These are phyloP conservation scores for Tipula unca DNA, from an alignment of 2,888 invertebrate genomes.

Conservation along the genomic window DNA sequence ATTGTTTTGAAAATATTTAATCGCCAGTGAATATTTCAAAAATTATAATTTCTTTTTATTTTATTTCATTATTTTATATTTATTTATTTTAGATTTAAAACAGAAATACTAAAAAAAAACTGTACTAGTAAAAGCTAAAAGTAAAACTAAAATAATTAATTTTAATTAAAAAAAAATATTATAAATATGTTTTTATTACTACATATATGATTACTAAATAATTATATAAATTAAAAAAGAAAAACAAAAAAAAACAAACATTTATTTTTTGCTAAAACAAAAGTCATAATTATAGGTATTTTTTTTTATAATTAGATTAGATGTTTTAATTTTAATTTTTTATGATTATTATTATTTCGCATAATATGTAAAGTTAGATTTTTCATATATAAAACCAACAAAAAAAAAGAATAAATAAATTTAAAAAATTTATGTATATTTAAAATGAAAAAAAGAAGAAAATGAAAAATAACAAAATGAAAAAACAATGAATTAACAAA, in stretches of 20 bases:
- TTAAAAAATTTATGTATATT: neutral
- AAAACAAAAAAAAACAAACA: neutral
- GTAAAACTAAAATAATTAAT: neutral
- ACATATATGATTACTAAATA: neutral
- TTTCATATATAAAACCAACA: neutral
- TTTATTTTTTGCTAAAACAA: conserved; percentile 14
- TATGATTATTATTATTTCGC: neutral
- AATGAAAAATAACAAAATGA: neutral
- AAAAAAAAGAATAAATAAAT: neutral
- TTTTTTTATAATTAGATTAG: conserved; percentile 1
- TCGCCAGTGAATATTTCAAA: conserved; percentile 10
- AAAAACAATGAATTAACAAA: neutral
- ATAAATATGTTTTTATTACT: neutral
- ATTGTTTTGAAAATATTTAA: conserved; percentile 10
- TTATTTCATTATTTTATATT: neutral
- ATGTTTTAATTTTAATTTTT: neutral
- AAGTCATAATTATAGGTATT: conserved; percentile 14
- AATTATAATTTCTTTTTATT: neutral
- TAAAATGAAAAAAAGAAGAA: neutral
- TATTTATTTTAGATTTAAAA: conserved; percentile 8
- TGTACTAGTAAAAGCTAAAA: neutral
- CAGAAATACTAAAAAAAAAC: neutral
- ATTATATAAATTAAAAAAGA: neutral
- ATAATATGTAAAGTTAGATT: neutral
- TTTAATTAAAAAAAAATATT: neutral